Conservation (phyloP, 2,888 invertebrate genomes). For the Diarsia mendica region DNA sequence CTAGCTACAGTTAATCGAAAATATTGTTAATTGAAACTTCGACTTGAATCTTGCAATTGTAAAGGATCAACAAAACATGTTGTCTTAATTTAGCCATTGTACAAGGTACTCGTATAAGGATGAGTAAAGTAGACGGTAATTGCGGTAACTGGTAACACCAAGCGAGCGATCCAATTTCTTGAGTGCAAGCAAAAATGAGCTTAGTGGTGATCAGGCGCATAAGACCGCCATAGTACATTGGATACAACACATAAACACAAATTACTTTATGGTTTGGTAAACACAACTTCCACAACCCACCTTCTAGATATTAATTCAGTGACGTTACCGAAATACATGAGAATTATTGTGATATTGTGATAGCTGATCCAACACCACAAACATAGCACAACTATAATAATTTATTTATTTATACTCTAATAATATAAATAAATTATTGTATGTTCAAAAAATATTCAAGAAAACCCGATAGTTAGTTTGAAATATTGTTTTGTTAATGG, state of each 20-base stretch:
- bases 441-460: conserved; percentile 16
- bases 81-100: conserved; percentile 18
- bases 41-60: neutral
- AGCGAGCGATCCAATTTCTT: too few species aligned
- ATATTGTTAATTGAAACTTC: neutral
- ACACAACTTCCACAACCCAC: conserved; percentile 9
- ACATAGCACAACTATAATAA: neutral
- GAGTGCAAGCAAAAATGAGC: too few species aligned
- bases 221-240: too few species aligned
- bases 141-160: conserved; percentile 11
- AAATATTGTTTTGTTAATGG: conserved; percentile 30
- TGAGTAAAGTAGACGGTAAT: conserved; percentile 15
- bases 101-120: conserved; percentile 11
- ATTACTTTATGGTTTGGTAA: conserved; percentile 26
- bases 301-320: conserved; percentile 38
- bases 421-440: conserved; percentile 19
- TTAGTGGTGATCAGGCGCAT: too few species aligned
- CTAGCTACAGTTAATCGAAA: conserved; percentile 1
- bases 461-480: conserved; percentile 27
- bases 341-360: too few species aligned
- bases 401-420: too few species aligned
- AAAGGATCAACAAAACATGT: conserved; percentile 13
- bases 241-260: conserved; percentile 22
- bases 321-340: conserved; percentile 40
- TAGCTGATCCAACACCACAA: conserved; percentile 26